A percentile compares a stretch with the other conserved stretches of the same genome.
Conservation (phyloP, 2,888 invertebrate species). For the Acanthosepion esculentum region DNA sequence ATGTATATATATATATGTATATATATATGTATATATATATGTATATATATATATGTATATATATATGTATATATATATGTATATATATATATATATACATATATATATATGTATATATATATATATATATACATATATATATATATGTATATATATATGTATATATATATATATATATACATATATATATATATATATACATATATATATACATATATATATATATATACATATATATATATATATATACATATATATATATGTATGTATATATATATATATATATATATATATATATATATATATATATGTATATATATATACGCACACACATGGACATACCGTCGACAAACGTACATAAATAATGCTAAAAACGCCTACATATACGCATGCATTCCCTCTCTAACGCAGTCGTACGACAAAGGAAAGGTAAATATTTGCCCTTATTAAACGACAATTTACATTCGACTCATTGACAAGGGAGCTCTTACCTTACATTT, state of each 20-base stretch:
- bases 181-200: not conserved
- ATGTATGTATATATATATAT: not conserved
- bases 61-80: not conserved
- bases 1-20: not conserved
- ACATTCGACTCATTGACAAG: not conserved
- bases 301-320: not conserved
- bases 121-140: not conserved
- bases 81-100: not conserved
- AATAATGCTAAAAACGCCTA: no score
- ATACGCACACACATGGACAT: not conserved
- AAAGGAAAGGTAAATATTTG: not conserved
- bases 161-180: no score
- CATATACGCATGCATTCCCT: no score
- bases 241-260: no score
- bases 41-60: not conserved
- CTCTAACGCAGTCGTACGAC: no score
- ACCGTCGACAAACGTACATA: no score
- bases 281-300: not conserved
- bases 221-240: not conserved
- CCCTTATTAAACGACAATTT: not conserved
- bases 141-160: not conserved
- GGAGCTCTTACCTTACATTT: not conserved
- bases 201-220: not conserved
- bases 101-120: not conserved
- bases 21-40: not conserved